phyloP scores from a whole-genome alignment of 2,113 vertebrate species.

The Phainopepla nitens region DNA sequence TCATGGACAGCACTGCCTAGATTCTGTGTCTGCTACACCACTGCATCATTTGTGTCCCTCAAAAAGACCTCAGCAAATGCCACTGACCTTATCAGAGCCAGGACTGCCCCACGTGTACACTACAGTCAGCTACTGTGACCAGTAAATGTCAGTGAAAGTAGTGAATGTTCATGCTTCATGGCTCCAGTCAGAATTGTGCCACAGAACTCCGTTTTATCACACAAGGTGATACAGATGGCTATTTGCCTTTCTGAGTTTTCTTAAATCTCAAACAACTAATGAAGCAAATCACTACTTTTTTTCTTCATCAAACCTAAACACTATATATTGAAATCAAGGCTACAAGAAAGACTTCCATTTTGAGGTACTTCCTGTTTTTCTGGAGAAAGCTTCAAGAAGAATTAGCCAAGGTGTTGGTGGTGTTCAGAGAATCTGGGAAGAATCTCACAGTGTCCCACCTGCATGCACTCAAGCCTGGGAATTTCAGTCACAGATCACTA shows the following conservation, averaged over 20 bases:
- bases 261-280: background rate
- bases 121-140: background rate
- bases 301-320: background rate
- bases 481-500: background rate
- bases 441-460: background rate
- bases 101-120: rapidly evolving
- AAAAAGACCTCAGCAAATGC: background rate
- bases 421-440: background rate
- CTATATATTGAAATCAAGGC: background rate
- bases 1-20: background rate
- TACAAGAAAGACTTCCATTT: background rate
- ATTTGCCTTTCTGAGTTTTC: background rate
- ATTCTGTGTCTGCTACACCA: background rate
- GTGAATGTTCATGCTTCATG: background rate
- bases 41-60: background rate
- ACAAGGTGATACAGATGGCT: background rate
- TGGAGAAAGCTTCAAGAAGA: background rate
- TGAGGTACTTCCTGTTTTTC: background rate
- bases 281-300: background rate
- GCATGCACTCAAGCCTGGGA: background rate
- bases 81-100: background rate
- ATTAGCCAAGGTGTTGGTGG: background rate
- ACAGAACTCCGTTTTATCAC: background rate
- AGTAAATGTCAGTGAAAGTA: background rate
- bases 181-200: background rate